phyloP scores from a whole-genome alignment of 2,113 vertebrate genomes.

The Proterorhinus semilunaris region DNA sequence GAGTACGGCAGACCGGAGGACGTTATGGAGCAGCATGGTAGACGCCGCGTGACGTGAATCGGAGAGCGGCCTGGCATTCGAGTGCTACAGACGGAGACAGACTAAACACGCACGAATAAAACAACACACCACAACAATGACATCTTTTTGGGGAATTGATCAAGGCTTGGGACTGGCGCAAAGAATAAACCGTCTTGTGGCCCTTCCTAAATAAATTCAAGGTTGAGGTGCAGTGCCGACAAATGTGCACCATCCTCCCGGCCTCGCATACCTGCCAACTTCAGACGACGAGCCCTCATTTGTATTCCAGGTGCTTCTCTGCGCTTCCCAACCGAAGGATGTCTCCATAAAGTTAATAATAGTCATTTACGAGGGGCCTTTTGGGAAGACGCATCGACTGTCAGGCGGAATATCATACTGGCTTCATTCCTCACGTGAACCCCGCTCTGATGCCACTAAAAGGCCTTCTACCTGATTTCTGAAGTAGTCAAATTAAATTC shows the following conservation, averaged over 20 bases:
- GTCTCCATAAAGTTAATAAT: constrained; percentile 5
- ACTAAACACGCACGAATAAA: no score
- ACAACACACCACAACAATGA: no score
- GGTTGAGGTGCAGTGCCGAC: background rate
- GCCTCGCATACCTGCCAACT: background rate
- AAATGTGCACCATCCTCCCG: background rate
- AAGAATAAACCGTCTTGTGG: background rate
- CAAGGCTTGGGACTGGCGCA: background rate
- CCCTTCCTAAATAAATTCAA: background rate
- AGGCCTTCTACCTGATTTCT: no score
- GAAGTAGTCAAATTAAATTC: no score
- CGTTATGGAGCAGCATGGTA: no score
- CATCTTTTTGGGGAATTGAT: background rate
- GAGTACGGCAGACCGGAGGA: no score
- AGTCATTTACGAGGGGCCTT: background rate
- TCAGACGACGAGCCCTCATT: background rate
- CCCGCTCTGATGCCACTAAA: background rate
- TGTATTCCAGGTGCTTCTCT: background rate
- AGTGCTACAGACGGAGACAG: no score
- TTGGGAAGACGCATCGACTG: background rate
- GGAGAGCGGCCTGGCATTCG: no score
- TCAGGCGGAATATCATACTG: background rate
- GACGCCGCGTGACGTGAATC: no score
- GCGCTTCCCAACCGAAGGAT: background rate
- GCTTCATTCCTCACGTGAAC: background rate